These are phyloP conservation scores for Sturnira hondurensis DNA, from an alignment of 2,113 vertebrate species.

Conservation along the genomic window DNA sequence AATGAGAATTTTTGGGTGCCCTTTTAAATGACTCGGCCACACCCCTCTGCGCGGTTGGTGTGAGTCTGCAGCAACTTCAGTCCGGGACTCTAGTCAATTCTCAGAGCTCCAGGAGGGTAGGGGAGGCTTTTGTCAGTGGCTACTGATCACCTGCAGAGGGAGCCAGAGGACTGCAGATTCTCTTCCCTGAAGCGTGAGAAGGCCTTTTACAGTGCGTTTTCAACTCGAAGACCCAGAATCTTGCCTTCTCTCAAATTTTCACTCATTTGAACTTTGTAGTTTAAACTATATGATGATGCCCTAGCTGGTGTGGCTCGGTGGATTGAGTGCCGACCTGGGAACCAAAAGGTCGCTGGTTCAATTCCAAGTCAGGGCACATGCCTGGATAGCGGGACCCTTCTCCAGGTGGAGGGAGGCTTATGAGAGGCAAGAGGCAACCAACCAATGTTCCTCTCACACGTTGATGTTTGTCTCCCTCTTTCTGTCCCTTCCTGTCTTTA, in stretches of 20 bases:
- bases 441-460: no score
- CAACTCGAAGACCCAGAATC: neutral
- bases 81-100: neutral
- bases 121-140: neutral
- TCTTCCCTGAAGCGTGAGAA: neutral
- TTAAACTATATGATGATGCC: neutral
- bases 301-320: no score
- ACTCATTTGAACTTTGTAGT: neutral
- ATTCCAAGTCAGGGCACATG: no score
- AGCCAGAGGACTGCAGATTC: neutral
- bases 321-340: no score
- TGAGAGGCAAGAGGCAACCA: no score
- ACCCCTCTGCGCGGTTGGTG: neutral
- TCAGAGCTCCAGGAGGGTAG: neutral
- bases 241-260: neutral
- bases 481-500: no score
- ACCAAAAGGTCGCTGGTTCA: no score
- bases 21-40: neutral
- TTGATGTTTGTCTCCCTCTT: no score
- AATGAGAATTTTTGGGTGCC: no score
- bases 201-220: neutral
- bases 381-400: no score
- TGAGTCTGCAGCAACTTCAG: neutral
- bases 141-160: slow-evolving; percentile 19
- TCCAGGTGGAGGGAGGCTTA: no score